Evolutionary conservation across 1,140 invertebrate genomes (phyloP).

Genomic region (Mercenaria mercenaria): DNA sequence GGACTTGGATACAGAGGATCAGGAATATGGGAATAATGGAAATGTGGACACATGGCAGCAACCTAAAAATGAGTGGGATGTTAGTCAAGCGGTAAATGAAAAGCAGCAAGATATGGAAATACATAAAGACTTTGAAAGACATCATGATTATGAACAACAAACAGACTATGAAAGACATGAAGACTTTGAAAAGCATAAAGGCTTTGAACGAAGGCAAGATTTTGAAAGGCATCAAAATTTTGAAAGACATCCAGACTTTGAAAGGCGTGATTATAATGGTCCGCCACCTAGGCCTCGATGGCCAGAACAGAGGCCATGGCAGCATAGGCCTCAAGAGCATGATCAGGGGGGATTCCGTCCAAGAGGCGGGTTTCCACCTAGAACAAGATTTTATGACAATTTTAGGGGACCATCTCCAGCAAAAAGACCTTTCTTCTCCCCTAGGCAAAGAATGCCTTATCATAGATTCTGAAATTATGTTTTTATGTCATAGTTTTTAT

Average conservation of each 20-base stretch:
- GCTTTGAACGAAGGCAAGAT: background rate
- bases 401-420: constrained; percentile 54
- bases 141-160: background rate
- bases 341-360: constrained; percentile 42
- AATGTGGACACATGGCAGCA: background rate
- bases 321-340: background rate
- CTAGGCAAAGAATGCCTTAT: constrained; percentile 59
- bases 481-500: background rate
- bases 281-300: background rate
- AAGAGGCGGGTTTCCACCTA: constrained; percentile 14
- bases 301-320: constrained; percentile 34
- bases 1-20: constrained; percentile 56
- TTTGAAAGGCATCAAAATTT: background rate
- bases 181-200: background rate
- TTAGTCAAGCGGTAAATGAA: background rate
- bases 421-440: constrained; percentile 57
- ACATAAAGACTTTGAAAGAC: background rate
- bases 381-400: constrained; percentile 27
- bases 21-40: background rate
- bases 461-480: constrained; percentile 39
- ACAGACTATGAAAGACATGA: background rate
- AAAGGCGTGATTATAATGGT: background rate
- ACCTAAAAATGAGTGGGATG: background rate
- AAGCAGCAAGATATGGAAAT: background rate
- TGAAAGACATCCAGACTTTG: background rate